Conservation (phyloP, 2,888 invertebrate species). For the Spodoptera exigua region DNA sequence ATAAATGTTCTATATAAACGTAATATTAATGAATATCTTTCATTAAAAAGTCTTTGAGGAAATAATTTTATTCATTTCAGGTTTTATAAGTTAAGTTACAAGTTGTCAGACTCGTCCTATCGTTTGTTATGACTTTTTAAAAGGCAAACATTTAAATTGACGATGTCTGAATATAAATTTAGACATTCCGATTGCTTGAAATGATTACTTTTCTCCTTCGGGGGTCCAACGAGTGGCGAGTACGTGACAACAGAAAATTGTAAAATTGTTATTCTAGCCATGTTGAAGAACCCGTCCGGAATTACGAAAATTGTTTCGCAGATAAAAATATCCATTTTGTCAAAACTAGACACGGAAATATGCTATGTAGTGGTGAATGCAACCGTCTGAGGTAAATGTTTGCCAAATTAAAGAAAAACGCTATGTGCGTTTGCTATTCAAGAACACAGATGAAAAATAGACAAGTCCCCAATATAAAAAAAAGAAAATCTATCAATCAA, state of each 20-base stretch:
- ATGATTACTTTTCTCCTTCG: conserved; percentile 84
- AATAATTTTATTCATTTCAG: conserved; percentile 43
- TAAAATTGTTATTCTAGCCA: conserved; percentile 86
- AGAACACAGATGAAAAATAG: no score
- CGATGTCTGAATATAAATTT: conserved; percentile 82
- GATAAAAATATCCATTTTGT: conserved; percentile 79
- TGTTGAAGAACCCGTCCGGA: conserved; percentile 81
- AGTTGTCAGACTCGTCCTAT: conserved; percentile 35
- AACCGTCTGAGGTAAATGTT: conserved; percentile 43
- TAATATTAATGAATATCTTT: conserved; percentile 30
- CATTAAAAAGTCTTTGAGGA: conserved; percentile 22
- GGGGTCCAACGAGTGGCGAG: conserved; percentile 79
- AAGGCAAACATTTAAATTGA: conserved; percentile 80
- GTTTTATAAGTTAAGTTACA: conserved; percentile 48
- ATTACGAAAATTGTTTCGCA: conserved; percentile 85
- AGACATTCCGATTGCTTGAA: conserved; percentile 81
- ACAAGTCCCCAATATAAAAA: no score
- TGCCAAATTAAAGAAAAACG: conserved; percentile 1
- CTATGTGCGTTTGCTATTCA: no score
- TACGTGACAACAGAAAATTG: conserved; percentile 85
- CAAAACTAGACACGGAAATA: conserved; percentile 66
- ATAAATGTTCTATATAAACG: conserved; percentile 27
- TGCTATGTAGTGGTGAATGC: conserved; percentile 40
- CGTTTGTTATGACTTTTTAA: conserved; percentile 67
- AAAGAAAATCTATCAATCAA: no score